Percentiles rank a stretch among this genome's conserved stretches.
Evolutionary conservation across 2,888 invertebrate genomes (phyloP).

Genomic region (Perizoma flavofasciatum): DNA sequence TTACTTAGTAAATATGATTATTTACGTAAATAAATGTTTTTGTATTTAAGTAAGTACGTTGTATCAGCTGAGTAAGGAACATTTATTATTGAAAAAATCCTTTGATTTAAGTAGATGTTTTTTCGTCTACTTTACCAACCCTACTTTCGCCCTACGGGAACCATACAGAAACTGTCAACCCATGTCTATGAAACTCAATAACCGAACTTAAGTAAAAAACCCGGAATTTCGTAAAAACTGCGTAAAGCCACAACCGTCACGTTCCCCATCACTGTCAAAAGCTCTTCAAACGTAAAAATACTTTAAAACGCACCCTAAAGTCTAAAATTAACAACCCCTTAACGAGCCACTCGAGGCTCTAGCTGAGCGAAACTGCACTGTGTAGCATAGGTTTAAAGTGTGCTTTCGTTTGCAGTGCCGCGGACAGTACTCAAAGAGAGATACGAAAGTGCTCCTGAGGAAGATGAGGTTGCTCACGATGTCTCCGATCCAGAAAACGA

Average conservation of each 20-base stretch:
- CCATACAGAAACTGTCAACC: conserved; percentile 36
- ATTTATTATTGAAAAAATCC: no score
- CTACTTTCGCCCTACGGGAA: conserved; percentile 28
- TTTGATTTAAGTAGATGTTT: no score
- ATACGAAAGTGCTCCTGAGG: conserved; percentile 90
- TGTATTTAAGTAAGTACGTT: no score
- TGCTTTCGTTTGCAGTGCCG: conserved; percentile 86
- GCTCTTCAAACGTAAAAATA: conserved; percentile 60
- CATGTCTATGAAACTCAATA: conserved; percentile 45
- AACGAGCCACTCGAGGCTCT: conserved; percentile 49
- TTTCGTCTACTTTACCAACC: conserved; percentile 27
- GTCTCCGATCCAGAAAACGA: conserved; percentile 77
- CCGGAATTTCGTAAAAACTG: conserved; percentile 44
- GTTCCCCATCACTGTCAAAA: conserved; percentile 46
- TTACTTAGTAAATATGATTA: no score
- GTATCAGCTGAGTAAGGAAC: no score
- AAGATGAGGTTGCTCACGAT: conserved; percentile 88
- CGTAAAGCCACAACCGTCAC: conserved; percentile 49
- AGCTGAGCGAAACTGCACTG: conserved; percentile 37
- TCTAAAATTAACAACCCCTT: conserved; percentile 72
- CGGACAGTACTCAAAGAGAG: conserved; percentile 92
- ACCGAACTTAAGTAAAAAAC: conserved; percentile 41
- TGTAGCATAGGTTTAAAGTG: conserved; percentile 50
- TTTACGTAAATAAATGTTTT: no score
- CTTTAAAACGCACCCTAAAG: conserved; percentile 62